Percentiles rank a stretch among this genome's conserved stretches.
phyloP scores from a whole-genome alignment of 1,140 invertebrate species.

The Penaeus japonicus region DNA sequence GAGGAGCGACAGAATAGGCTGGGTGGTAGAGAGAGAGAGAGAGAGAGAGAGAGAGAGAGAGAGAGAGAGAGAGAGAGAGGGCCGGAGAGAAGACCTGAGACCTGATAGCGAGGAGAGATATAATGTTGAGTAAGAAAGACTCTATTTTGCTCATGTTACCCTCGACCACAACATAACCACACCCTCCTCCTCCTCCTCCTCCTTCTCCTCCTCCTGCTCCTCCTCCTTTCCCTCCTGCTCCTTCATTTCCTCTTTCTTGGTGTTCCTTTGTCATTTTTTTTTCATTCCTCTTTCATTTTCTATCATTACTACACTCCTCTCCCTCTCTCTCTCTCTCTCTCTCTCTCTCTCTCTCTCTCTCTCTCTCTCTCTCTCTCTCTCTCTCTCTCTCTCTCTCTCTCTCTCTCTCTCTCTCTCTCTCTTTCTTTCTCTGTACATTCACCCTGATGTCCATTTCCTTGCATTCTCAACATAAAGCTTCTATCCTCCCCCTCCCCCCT shows the following conservation, averaged over 20 bases:
- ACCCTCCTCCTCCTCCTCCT: not conserved
- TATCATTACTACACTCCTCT: not conserved
- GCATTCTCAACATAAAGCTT: too few relatives aligned
- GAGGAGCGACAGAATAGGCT: not conserved
- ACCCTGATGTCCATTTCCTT: too few relatives aligned
- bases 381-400: not conserved
- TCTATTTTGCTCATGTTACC: too few relatives aligned
- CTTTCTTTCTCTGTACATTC: not conserved
- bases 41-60: not conserved
- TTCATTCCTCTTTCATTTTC: not conserved
- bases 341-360: too few relatives aligned
- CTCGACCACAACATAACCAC: too few relatives aligned
- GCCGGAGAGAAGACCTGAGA: not conserved
- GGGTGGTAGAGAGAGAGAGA: not conserved
- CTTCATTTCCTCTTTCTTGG: not conserved
- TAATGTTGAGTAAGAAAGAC: not conserved
- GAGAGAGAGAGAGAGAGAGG: not conserved
- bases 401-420: not conserved
- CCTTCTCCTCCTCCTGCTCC: not conserved
- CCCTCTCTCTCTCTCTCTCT: too few relatives aligned
- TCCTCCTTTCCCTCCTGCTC: not conserved
- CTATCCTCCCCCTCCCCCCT: too few relatives aligned
- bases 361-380: not conserved
- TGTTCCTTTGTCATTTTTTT: too few relatives aligned
- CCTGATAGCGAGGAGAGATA: not conserved